A percentile compares a stretch with the other conserved stretches of the same genome.
phyloP scores from a whole-genome alignment of 2,113 vertebrate species.

The Todiramphus chloris region DNA sequence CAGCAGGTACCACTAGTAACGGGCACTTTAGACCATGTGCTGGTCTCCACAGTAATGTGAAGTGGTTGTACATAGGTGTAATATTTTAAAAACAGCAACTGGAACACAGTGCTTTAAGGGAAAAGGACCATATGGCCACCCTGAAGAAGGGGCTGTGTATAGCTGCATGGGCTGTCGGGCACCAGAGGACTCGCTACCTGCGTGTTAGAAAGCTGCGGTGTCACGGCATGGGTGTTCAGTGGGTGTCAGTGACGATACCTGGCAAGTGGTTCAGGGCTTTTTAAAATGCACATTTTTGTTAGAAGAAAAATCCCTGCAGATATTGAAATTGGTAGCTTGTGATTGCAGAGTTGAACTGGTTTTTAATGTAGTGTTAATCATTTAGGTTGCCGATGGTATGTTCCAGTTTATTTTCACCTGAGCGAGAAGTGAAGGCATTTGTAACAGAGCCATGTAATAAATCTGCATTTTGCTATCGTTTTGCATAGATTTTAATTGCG shows the following conservation, averaged over 20 bases:
- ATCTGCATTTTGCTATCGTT: background rate
- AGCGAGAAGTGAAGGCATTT: constrained; percentile 15
- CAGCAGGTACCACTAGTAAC: background rate
- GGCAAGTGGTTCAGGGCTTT: background rate
- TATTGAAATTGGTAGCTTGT: background rate
- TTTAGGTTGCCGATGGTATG: background rate
- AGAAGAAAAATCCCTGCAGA: background rate
- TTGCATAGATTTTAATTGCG: background rate
- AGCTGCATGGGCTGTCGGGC: background rate
- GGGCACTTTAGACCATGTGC: background rate
- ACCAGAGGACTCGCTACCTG: background rate
- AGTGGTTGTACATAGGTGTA: background rate
- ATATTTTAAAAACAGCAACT: background rate
- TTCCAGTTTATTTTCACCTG: background rate
- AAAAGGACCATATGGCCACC: rapidly evolving
- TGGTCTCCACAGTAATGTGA: rapidly evolving
- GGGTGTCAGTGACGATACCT: background rate
- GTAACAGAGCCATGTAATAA: constrained; percentile 16
- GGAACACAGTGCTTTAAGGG: background rate
- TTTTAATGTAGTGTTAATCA: background rate
- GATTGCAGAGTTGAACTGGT: background rate
- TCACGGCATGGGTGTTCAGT: background rate
- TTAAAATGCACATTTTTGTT: background rate
- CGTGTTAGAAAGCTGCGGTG: background rate
- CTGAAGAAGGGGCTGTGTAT: background rate